These are phyloP conservation scores for Leptopilina boulardi DNA, from an alignment of 1,140 invertebrate genomes.

Conservation along the genomic window DNA sequence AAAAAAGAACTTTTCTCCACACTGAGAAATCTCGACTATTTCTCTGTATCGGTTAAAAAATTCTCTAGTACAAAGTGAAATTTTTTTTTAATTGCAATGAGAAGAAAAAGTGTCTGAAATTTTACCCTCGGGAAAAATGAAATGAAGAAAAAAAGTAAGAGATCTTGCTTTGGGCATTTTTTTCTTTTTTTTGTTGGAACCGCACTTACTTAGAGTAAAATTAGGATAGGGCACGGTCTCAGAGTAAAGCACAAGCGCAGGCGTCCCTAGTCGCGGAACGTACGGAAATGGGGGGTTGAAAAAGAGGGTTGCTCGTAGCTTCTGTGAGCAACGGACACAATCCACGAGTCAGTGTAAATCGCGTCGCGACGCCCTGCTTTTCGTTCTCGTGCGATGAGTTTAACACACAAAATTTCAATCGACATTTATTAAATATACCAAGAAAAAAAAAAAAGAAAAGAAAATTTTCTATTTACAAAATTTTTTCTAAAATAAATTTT, in stretches of 20 bases:
- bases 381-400: conserved; percentile 37
- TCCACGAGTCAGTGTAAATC: conserved; percentile 67
- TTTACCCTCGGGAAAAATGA: conserved; percentile 29
- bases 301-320: conserved; percentile 59
- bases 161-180: conserved; percentile 46
- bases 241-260: conserved; percentile 61
- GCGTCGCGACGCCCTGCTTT: conserved; percentile 65
- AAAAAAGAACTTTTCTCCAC: neutral
- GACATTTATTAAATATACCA: too few species aligned
- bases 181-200: conserved; percentile 42
- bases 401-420: neutral
- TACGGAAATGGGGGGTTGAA: conserved; percentile 51
- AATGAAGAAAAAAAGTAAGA: conserved; percentile 35
- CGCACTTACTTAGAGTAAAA: conserved; percentile 58
- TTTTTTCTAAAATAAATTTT: too few species aligned
- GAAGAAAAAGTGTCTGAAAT: conserved; percentile 23
- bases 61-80: neutral
- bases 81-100: neutral
- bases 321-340: conserved; percentile 65
- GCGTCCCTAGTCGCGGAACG: conserved; percentile 59
- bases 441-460: neutral
- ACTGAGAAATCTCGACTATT: neutral
- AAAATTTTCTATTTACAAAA: too few species aligned
- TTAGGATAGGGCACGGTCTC: conserved; percentile 62
- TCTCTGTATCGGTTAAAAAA: neutral